Conservation (phyloP, 1,140 invertebrate species). For the Telenomus remus region DNA sequence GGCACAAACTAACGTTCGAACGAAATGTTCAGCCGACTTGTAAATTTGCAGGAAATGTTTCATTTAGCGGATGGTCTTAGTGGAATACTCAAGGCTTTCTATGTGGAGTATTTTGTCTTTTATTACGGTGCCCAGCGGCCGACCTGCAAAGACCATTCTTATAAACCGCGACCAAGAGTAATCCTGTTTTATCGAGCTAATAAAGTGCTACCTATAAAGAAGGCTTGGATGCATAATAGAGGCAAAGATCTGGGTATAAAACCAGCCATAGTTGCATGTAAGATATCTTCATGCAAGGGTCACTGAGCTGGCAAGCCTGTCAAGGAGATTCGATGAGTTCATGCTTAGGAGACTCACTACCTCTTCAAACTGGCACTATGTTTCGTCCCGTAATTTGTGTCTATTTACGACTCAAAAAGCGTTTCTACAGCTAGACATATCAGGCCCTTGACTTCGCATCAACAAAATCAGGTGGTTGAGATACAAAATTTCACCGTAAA, state of each 20-base stretch:
- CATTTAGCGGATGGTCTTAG: slow-evolving; percentile 12
- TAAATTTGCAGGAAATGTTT: slow-evolving; percentile 33
- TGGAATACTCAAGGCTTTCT: slow-evolving; percentile 19
- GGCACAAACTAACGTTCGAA: too few relatives aligned
- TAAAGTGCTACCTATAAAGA: slow-evolving; percentile 56
- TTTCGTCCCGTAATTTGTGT: slow-evolving; percentile 50
- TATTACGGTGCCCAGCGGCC: slow-evolving; percentile 32
- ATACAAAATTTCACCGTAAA: not conserved
- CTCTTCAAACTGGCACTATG: slow-evolving; percentile 44
- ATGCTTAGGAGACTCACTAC: slow-evolving; percentile 32
- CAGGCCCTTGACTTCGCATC: slow-evolving; percentile 2
- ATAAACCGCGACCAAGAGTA: slow-evolving; percentile 54
- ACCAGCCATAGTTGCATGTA: slow-evolving; percentile 26
- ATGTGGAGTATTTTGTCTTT: slow-evolving; percentile 41
- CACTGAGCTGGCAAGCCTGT: slow-evolving; percentile 27
- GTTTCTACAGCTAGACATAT: slow-evolving; percentile 13
- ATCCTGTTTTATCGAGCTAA: slow-evolving; percentile 59
- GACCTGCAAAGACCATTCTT: slow-evolving; percentile 46
- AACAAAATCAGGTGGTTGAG: slow-evolving; percentile 2
- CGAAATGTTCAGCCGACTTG: slow-evolving; percentile 31
- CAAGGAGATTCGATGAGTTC: slow-evolving; percentile 27
- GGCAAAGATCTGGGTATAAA: slow-evolving; percentile 44
- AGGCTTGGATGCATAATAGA: slow-evolving; percentile 52
- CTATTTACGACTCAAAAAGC: slow-evolving; percentile 22
- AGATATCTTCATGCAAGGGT: slow-evolving; percentile 49